Evolutionary conservation across 2,113 vertebrate genomes (phyloP).

Genomic region (Toxotes jaculatrix): DNA sequence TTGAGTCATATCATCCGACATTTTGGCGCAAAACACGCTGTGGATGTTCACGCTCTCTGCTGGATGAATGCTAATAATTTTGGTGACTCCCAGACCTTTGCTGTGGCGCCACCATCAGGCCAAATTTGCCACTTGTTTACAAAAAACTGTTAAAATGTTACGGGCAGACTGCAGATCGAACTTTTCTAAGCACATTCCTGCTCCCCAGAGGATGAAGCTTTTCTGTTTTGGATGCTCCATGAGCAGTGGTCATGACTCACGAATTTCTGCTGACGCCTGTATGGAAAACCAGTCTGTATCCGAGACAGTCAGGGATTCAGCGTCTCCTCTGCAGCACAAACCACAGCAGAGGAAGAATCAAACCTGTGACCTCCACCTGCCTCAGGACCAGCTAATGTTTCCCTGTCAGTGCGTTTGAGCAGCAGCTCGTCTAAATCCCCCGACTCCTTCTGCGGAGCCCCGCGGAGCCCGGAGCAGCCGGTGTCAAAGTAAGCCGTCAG

Average conservation of each 20-base stretch:
- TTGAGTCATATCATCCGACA: too few relatives aligned
- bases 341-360: background rate
- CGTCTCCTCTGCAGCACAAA: background rate
- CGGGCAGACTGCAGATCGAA: too few relatives aligned
- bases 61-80: too few relatives aligned
- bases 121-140: too few relatives aligned
- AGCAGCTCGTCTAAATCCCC: slow-evolving; percentile 43
- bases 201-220: background rate
- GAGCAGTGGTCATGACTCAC: too few relatives aligned
- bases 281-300: background rate
- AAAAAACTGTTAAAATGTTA: too few relatives aligned
- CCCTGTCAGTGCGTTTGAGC: slow-evolving; percentile 51
- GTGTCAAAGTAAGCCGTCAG: slow-evolving; percentile 77
- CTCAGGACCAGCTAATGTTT: slow-evolving; percentile 38
- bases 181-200: background rate
- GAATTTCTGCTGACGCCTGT: too few relatives aligned
- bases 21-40: too few relatives aligned
- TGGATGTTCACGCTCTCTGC: too few relatives aligned
- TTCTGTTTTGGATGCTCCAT: background rate
- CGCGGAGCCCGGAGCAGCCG: slow-evolving; percentile 65
- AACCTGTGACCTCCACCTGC: slow-evolving; percentile 36
- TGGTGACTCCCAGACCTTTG: too few relatives aligned
- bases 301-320: background rate
- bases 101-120: too few relatives aligned
- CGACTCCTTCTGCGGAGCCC: slow-evolving; percentile 37